phyloP scores from a whole-genome alignment of 2,888 invertebrate species.

The Chrysotoxum bicinctum region DNA sequence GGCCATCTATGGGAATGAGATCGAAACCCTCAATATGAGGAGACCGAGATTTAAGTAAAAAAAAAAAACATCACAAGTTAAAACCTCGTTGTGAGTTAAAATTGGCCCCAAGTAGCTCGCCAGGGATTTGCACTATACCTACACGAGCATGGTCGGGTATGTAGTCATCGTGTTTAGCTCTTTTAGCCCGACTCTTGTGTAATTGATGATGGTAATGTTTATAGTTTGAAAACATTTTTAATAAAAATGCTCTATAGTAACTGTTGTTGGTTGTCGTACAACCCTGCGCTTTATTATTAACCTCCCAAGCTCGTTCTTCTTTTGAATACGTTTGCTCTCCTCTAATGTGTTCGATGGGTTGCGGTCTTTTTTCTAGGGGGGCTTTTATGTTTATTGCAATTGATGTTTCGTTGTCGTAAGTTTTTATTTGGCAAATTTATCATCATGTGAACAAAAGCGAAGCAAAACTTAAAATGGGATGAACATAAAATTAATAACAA shows the following conservation, averaged over 20 bases:
- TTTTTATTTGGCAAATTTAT: slow-evolving; percentile 72
- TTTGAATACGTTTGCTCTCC: slow-evolving; percentile 20
- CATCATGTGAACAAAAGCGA: slow-evolving; percentile 59
- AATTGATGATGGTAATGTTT: slow-evolving; percentile 71
- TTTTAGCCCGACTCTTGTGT: slow-evolving; percentile 57
- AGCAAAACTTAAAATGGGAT: slow-evolving; percentile 65
- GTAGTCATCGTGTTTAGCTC: slow-evolving; percentile 43
- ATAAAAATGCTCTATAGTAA: slow-evolving; percentile 43
- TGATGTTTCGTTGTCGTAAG: slow-evolving; percentile 72
- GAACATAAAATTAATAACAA: slow-evolving; percentile 69
- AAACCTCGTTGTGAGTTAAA: slow-evolving; percentile 66
- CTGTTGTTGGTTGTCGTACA: slow-evolving; percentile 36
- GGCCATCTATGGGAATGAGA: slow-evolving; percentile 18
- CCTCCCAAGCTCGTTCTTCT: slow-evolving; percentile 39
- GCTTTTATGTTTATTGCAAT: slow-evolving; percentile 72
- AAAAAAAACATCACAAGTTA: slow-evolving; percentile 31
- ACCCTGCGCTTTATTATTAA: slow-evolving; percentile 67
- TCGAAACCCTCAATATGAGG: slow-evolving; percentile 15
- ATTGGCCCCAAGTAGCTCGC: slow-evolving; percentile 70
- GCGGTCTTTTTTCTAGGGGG: too few species aligned
- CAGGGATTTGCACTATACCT: slow-evolving; percentile 51
- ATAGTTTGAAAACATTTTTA: slow-evolving; percentile 73
- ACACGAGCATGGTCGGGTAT: background rate
- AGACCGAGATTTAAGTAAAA: slow-evolving; percentile 7
- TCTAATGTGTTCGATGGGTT: slow-evolving; percentile 8